phyloP scores from a whole-genome alignment of 2,113 vertebrate genomes.

The Pseudorasbora parva region DNA sequence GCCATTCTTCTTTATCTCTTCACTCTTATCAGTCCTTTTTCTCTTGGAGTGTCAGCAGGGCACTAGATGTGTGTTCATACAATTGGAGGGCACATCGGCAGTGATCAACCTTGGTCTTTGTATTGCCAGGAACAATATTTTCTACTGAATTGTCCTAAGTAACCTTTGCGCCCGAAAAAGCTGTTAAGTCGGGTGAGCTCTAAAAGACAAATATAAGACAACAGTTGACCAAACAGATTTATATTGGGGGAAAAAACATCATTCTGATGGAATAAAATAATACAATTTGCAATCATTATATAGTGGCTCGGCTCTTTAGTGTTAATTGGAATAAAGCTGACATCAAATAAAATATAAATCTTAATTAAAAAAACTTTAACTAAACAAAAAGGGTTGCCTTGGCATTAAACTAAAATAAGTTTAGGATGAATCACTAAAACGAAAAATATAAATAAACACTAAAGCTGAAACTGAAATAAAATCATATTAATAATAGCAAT shows the following conservation, averaged over 20 bases:
- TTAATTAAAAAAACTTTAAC: no score
- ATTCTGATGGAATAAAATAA: background rate
- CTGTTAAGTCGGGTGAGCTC: background rate
- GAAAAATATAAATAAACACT: no score
- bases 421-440: no score
- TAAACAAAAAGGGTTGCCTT: no score
- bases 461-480: no score
- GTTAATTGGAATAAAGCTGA: no score
- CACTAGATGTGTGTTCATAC: constrained; percentile 43
- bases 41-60: constrained; percentile 34
- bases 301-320: no score
- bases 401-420: no score
- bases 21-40: constrained; percentile 33
- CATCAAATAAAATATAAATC: no score
- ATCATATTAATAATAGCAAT: no score
- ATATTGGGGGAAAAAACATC: background rate
- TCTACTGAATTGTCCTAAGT: constrained; percentile 3
- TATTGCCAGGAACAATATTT: constrained; percentile 26
- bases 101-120: constrained; percentile 45
- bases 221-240: background rate
- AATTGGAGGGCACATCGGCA: constrained; percentile 42
- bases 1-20: constrained; percentile 44
- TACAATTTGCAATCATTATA: no score
- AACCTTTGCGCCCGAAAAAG: constrained; percentile 25
- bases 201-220: constrained; percentile 18